Evolutionary conservation across 1,140 invertebrate species (phyloP).

Genomic region (Drosophila guanche): DNA sequence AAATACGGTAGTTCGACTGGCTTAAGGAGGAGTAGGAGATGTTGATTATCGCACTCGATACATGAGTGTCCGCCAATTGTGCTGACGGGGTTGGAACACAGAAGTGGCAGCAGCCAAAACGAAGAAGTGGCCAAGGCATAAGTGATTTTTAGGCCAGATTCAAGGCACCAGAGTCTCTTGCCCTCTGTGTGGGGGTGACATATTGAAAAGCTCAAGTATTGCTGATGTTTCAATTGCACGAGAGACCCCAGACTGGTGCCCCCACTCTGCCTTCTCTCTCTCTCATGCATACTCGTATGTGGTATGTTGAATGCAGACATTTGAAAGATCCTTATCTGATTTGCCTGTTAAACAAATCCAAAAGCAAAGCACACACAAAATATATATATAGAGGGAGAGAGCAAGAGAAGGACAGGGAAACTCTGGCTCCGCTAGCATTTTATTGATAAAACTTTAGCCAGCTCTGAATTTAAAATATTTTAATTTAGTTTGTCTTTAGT

Average conservation of each 20-base stretch:
- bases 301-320: slow-evolving; percentile 62
- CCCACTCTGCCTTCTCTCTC: neutral
- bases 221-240: slow-evolving; percentile 78
- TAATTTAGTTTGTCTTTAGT: slow-evolving; percentile 72
- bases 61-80: slow-evolving; percentile 48
- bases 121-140: slow-evolving; percentile 35
- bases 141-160: slow-evolving; percentile 79
- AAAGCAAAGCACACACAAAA: slow-evolving; percentile 37
- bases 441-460: slow-evolving; percentile 74
- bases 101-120: slow-evolving; percentile 29
- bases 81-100: slow-evolving; percentile 46
- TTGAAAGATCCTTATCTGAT: slow-evolving; percentile 71
- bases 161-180: slow-evolving; percentile 31
- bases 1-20: slow-evolving; percentile 20
- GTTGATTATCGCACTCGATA: slow-evolving; percentile 73
- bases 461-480: slow-evolving; percentile 78
- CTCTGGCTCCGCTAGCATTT: slow-evolving; percentile 56
- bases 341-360: slow-evolving; percentile 66
- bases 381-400: neutral
- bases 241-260: too few species aligned
- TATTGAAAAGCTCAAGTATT: slow-evolving; percentile 72
- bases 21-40: slow-evolving; percentile 18
- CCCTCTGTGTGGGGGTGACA: slow-evolving; percentile 43
- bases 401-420: neutral
- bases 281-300: neutral